phyloP scores from a whole-genome alignment of 2,113 vertebrate species.

The Cyprichromis sp. region DNA sequence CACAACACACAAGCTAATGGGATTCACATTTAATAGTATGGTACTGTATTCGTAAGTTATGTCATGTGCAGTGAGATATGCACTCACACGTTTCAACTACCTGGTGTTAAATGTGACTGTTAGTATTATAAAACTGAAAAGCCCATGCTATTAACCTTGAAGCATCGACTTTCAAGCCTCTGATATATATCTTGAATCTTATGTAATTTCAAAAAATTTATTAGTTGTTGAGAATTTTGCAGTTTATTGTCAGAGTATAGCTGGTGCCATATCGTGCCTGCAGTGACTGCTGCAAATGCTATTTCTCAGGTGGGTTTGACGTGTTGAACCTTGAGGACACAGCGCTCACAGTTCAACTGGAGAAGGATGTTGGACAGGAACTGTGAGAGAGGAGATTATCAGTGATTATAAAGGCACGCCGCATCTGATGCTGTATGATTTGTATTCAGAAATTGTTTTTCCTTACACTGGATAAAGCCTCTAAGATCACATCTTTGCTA shows the following conservation, averaged over 20 bases:
- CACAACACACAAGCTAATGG: neutral
- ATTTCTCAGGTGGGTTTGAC: neutral
- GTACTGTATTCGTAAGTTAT: neutral
- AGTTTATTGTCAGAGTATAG: neutral
- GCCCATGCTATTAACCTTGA: neutral
- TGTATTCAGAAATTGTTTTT: neutral
- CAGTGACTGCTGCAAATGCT: neutral
- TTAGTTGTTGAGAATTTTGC: neutral
- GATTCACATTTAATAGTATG: neutral
- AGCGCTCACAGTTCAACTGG: neutral
- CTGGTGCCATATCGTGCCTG: neutral
- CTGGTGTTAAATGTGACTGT: neutral
- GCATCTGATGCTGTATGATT: neutral
- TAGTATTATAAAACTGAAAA: neutral
- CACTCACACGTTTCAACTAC: neutral
- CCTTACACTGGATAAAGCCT: constrained; percentile 1
- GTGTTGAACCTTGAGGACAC: neutral
- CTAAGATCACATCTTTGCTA: neutral
- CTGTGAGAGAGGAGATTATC: neutral
- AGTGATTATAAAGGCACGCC: neutral
- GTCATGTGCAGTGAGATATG: neutral
- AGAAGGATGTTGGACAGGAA: neutral
- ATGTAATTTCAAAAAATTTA: neutral
- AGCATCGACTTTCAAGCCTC: neutral
- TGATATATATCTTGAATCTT: neutral